Conservation (phyloP, 2,113 vertebrate species). For the Corynorhinus townsendii region DNA sequence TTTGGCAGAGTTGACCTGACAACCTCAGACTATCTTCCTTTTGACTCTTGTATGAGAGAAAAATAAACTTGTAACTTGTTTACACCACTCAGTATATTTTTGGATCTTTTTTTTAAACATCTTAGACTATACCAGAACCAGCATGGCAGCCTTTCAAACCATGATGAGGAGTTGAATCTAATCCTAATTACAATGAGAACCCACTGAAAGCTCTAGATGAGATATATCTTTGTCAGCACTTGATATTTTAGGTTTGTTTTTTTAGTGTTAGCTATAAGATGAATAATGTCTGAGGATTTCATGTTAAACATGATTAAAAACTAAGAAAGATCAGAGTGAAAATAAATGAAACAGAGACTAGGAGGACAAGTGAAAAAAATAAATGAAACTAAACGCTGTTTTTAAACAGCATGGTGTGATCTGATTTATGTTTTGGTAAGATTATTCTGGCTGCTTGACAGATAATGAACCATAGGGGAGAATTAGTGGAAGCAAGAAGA, state of each 20-base stretch:
- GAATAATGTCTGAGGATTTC: background rate
- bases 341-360: background rate
- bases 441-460: background rate
- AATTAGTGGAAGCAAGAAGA: background rate
- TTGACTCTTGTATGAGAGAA: background rate
- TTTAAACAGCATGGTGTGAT: background rate
- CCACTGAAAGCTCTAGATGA: background rate
- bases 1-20: background rate
- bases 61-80: background rate
- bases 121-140: background rate
- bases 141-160: background rate
- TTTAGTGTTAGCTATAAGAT: background rate
- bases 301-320: background rate
- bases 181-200: background rate
- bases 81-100: background rate
- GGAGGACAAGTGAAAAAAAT: background rate
- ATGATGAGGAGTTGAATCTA: background rate
- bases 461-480: background rate
- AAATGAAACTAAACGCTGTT: background rate
- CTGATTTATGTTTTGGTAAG: background rate
- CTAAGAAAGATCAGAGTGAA: background rate
- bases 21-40: background rate
- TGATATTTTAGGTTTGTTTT: background rate
- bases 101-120: background rate
- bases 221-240: background rate